These are phyloP conservation scores for Atrina japonica DNA, from an alignment of 2,888 invertebrate genomes.

Conservation along the genomic window DNA sequence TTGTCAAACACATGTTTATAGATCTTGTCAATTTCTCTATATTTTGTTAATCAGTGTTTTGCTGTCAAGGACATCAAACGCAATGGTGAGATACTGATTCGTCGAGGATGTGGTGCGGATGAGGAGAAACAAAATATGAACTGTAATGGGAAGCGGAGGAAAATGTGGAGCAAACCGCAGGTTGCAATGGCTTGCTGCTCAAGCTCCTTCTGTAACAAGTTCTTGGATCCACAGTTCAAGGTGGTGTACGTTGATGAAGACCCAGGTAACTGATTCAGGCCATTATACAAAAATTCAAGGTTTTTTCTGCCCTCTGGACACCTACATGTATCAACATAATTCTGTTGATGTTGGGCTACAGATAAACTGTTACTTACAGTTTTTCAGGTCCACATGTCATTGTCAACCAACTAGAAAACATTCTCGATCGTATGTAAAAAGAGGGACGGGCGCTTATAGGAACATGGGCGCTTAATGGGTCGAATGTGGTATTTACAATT, in stretches of 20 bases:
- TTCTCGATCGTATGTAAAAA: too few species aligned
- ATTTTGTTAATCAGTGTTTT: conserved; percentile 33
- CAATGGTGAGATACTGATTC: not conserved
- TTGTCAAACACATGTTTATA: not conserved
- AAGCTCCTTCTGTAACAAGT: conserved; percentile 60
- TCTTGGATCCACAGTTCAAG: conserved; percentile 44
- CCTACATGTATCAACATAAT: too few species aligned
- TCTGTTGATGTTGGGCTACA: too few species aligned
- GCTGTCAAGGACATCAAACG: conserved; percentile 9
- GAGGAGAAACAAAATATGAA: conserved; percentile 38
- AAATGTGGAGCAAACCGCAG: conserved; percentile 30
- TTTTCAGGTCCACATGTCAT: too few species aligned
- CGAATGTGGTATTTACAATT: too few species aligned
- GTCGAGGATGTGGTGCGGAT: conserved; percentile 34
- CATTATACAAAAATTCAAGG: not conserved
- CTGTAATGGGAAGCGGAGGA: conserved; percentile 29
- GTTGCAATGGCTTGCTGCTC: conserved; percentile 63
- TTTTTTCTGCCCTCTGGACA: too few species aligned
- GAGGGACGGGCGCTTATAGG: too few species aligned
- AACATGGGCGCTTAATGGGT: too few species aligned
- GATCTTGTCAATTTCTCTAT: not conserved
- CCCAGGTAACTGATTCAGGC: not conserved
- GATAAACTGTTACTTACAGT: too few species aligned
- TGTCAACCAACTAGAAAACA: too few species aligned
- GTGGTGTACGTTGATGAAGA: too few species aligned